Percentiles rank a stretch among this genome's conserved stretches.
Evolutionary conservation across 1,140 invertebrate genomes (phyloP).

Genomic region (Apolygus lucorum): DNA sequence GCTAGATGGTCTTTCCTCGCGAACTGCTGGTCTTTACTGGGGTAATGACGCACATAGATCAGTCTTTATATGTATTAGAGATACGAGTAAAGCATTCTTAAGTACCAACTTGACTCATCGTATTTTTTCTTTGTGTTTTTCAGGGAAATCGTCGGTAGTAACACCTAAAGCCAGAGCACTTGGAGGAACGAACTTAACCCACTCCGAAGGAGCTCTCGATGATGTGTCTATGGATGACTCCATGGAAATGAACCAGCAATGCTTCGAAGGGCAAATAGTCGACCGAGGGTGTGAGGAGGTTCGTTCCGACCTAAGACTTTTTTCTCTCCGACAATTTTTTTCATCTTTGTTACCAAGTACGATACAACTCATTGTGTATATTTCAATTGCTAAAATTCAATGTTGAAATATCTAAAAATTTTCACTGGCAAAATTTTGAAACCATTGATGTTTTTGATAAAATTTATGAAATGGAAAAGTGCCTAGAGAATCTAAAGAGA

Average conservation of each 20-base stretch:
- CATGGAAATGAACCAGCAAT: constrained; percentile 40
- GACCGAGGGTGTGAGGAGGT: constrained; percentile 26
- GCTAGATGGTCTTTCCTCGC: no score
- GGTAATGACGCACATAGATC: no score
- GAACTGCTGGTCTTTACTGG: no score
- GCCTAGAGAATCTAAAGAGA: background rate
- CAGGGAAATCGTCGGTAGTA: background rate
- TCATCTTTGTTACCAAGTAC: no score
- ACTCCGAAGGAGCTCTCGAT: constrained; percentile 43
- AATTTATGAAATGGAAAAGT: constrained; percentile 36
- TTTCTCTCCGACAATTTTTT: constrained; percentile 36
- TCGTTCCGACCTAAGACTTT: background rate
- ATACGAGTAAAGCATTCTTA: no score
- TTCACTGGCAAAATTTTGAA: background rate
- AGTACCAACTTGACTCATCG: no score
- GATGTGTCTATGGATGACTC: constrained; percentile 59
- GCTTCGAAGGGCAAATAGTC: constrained; percentile 19
- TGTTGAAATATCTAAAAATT: background rate
- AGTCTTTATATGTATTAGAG: no score
- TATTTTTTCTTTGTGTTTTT: background rate
- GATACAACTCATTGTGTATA: background rate
- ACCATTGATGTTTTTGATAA: constrained; percentile 31
- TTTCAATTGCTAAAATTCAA: background rate
- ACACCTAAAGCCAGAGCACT: constrained; percentile 25
- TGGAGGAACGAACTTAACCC: constrained; percentile 37